Percentiles rank a stretch among this genome's conserved stretches.
Evolutionary conservation across 37 sponge, comb jelly and placozoan genomes (phyloP).

Genomic region (Cliona cf. orientalis): DNA sequence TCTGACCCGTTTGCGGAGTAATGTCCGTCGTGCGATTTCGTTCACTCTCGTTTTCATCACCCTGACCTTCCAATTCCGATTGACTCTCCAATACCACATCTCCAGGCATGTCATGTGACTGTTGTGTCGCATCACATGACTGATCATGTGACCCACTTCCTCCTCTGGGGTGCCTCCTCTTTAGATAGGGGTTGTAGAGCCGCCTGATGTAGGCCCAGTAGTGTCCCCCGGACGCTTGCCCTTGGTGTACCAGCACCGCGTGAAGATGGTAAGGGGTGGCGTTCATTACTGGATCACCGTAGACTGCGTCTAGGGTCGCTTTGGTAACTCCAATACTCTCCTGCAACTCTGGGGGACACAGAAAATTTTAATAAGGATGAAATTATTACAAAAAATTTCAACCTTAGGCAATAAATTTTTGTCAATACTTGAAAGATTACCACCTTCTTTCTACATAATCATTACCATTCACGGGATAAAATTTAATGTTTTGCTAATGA

Average conservation of each 20-base stretch:
- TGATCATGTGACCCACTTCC: not conserved
- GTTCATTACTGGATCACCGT: constrained; percentile 59
- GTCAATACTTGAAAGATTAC: too few species aligned
- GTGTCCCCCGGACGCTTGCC: constrained; percentile 77
- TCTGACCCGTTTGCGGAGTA: too few species aligned
- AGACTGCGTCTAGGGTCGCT: constrained; percentile 43
- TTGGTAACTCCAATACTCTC: constrained; percentile 21
- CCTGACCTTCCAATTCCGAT: not conserved
- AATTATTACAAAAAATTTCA: not conserved
- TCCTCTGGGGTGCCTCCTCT: not conserved
- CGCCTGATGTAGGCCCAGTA: constrained; percentile 78
- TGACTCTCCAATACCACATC: not conserved
- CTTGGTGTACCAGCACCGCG: constrained; percentile 82
- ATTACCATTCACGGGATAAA: too few species aligned
- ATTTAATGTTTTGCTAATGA: too few species aligned
- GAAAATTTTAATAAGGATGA: too few species aligned
- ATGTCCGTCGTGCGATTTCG: too few species aligned
- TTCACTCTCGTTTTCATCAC: too few species aligned
- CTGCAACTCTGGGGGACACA: constrained; percentile 11
- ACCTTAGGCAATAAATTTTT: not conserved
- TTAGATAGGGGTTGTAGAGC: constrained; percentile 1
- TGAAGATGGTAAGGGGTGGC: constrained; percentile 63
- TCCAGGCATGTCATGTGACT: not conserved
- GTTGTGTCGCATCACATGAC: not conserved
- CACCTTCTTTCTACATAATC: too few species aligned